Conservation (phyloP, 2,797 vertebrate genomes). For the Melanotaenia pygmaea region DNA sequence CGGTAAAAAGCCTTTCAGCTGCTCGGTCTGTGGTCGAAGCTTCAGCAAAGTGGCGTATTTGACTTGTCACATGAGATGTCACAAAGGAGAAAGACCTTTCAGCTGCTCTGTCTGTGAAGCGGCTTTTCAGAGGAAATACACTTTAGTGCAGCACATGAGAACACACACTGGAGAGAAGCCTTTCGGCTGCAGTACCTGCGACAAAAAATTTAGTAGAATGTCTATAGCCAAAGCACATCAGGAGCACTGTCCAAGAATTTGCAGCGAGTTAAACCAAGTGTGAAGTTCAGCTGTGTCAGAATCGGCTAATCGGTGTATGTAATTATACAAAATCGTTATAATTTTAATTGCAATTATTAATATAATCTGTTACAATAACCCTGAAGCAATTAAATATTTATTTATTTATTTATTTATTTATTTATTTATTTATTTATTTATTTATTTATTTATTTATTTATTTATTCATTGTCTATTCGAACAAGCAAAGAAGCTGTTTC, state of each 20-base stretch:
- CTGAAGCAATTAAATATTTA: neutral
- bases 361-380: neutral
- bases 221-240: neutral
- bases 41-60: too few relatives aligned
- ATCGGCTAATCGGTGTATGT: too few relatives aligned
- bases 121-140: neutral
- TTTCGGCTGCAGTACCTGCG: neutral
- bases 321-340: too few relatives aligned
- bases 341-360: too few relatives aligned
- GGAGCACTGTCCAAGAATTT: neutral
- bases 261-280: neutral
- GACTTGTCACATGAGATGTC: too few relatives aligned
- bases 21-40: too few relatives aligned
- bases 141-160: neutral
- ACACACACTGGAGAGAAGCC: neutral
- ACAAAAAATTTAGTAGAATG: neutral
- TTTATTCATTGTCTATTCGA: neutral
- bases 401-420: conserved; percentile 1
- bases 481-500: neutral
- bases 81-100: too few relatives aligned
- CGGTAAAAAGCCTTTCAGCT: neutral
- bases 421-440: too few relatives aligned
- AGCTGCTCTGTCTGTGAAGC: too few relatives aligned
- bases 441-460: conserved; percentile 4
- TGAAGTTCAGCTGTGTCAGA: neutral